A percentile compares a stretch with the other conserved stretches of the same genome.
phyloP scores from a whole-genome alignment of 2,888 invertebrate species.

The Rotaria magnacalcarata region DNA sequence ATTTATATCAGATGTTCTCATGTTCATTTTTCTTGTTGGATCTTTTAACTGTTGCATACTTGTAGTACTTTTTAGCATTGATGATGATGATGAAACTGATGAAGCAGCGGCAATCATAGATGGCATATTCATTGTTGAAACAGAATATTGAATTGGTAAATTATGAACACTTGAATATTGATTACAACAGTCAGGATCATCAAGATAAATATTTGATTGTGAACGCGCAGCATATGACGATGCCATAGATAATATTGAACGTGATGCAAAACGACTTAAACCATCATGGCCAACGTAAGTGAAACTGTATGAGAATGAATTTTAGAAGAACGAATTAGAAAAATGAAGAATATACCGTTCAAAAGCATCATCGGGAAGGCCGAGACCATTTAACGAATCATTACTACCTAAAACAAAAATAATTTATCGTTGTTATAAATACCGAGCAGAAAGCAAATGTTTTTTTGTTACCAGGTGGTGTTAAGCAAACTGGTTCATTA shows the following conservation, averaged over 20 bases:
- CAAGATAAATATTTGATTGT: constrained; percentile 23
- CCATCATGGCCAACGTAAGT: constrained; percentile 23
- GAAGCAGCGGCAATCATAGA: neutral
- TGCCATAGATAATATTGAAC: neutral
- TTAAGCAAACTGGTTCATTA: constrained; percentile 62
- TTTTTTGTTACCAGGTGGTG: constrained; percentile 49
- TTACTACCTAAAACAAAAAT: neutral
- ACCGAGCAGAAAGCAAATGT: neutral
- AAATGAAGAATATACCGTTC: neutral
- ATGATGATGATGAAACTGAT: neutral
- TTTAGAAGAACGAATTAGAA: neutral
- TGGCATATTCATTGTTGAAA: constrained; percentile 11
- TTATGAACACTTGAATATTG: neutral
- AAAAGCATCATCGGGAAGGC: neutral
- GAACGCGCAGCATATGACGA: neutral
- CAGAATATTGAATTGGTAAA: neutral
- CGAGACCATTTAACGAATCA: neutral
- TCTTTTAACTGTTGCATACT: constrained; percentile 36
- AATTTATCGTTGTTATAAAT: neutral
- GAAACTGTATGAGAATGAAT: neutral
- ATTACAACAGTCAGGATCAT: constrained; percentile 1
- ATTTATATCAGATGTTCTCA: neutral
- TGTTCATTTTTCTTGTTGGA: neutral
- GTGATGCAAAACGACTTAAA: constrained; percentile 20
- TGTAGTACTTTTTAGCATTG: neutral